Base-by-base conservation (phyloP, 2,888 invertebrate species). In the Pimpla rufipes region DNA sequence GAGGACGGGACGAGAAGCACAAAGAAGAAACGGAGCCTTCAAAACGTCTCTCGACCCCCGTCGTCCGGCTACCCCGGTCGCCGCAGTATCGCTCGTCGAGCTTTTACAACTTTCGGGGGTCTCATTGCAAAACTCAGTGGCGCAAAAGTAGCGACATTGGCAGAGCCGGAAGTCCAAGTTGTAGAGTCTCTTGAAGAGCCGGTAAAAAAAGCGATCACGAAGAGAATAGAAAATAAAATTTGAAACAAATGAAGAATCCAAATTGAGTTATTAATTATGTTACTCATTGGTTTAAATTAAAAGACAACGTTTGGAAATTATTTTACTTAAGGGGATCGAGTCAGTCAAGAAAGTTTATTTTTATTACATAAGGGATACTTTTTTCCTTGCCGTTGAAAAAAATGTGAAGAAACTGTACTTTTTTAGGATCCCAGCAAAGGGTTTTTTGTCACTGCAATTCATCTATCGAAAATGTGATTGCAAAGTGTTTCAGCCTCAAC, bases 21-120 rank as follows among this genome's bases (percentile, higher is more conserved):
- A 52, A 67, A 23, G 57, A 70, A 55, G 45, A 50, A 73, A 70
- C 23, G 50, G 55, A 74, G 67, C 35, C 35, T 29, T 59, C n/a
- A 8, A 35, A 29, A 29, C 35, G 35, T 55, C 23, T 23, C 23
- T 23, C 11, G 23, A 55, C 23, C 55, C 21, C 23, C 29, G 55
- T 55, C 23, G 23, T 10, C 23, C 55, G 21, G 13, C 5, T 23
- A 21, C 23, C 1, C 1, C 0, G 1, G 21, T 52, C 11, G 21
- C 55, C 23, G 23, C 4, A 55, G 21, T 55, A 55, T 23, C 23
- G 13, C 55, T 23, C 10, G 13, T 23, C 5, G 11, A 55, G 23
- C n/a, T n/a, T 55, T 55, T 23, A 55, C 13, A 11, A 55, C 55
- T 55, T 21, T 23, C 13, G 13, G 45, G n/a, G 3, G n/a, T 1